Evolutionary conservation across 2,888 invertebrate genomes (phyloP).

Genomic region (Ormyrus labotus): DNA sequence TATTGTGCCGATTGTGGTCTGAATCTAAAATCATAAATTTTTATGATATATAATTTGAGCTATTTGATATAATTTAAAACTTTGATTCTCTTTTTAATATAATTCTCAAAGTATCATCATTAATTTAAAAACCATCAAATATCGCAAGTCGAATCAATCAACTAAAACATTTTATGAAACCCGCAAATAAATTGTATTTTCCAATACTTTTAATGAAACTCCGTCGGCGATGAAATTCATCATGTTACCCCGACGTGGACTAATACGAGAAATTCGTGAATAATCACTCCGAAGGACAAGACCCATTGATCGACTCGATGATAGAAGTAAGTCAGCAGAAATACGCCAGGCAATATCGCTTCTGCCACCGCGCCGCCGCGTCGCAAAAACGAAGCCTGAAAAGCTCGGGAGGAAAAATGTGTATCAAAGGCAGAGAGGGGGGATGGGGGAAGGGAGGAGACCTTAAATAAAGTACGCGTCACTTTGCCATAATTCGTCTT

Average conservation of each 20-base stretch:
- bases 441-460: constrained; percentile 40
- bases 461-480: constrained; percentile 67
- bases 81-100: too few species aligned
- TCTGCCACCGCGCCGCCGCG: background rate
- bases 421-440: background rate
- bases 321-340: constrained; percentile 50
- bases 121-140: too few species aligned
- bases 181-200: too few species aligned
- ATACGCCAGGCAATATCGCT: constrained; percentile 36
- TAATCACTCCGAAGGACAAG: constrained; percentile 33
- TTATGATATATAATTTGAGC: too few species aligned
- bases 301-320: constrained; percentile 41
- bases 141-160: background rate
- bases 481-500: constrained; percentile 68
- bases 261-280: constrained; percentile 32
- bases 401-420: constrained; percentile 30
- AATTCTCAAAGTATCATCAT: background rate
- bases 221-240: constrained; percentile 18
- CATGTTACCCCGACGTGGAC: background rate
- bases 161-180: background rate
- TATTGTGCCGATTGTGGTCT: background rate
- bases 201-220: background rate
- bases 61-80: too few species aligned
- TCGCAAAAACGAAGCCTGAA: constrained; percentile 5
- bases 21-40: background rate